These are phyloP conservation scores for Macrosiphum euphorbiae DNA, from an alignment of 2,888 invertebrate species.

Conservation along the genomic window DNA sequence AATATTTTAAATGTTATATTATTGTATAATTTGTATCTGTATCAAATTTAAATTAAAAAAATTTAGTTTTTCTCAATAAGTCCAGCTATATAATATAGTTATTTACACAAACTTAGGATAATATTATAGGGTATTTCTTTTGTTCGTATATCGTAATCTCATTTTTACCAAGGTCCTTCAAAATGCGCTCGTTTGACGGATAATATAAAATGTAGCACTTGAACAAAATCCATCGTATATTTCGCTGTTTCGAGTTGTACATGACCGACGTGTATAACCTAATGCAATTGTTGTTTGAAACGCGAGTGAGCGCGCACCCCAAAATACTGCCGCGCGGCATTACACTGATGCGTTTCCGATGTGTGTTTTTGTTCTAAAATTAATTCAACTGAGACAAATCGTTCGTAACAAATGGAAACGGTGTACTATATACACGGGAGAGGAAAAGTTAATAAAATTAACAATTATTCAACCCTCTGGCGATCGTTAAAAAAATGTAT, in stretches of 20 bases:
- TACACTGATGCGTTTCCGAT: conserved; percentile 53
- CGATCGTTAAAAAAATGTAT: conserved; percentile 60
- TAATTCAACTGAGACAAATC: conserved; percentile 64
- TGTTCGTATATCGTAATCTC: background rate
- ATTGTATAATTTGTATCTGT: background rate
- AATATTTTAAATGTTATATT: background rate
- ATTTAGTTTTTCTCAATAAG: background rate
- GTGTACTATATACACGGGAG: background rate
- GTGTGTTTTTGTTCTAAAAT: conserved; percentile 53
- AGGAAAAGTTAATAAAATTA: conserved; percentile 62
- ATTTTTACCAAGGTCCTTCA: background rate
- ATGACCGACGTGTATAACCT: background rate
- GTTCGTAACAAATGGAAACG: conserved; percentile 59
- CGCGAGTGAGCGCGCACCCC: background rate
- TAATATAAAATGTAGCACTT: background rate
- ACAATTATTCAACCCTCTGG: conserved; percentile 58
- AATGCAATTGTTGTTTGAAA: conserved; percentile 16
- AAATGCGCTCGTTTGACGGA: background rate
- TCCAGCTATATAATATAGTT: background rate
- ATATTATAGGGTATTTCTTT: background rate
- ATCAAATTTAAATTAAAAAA: background rate
- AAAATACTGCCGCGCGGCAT: background rate
- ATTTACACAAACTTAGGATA: background rate
- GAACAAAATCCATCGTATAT: background rate
- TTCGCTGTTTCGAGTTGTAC: background rate